Evolutionary conservation across 2,797 vertebrate genomes (phyloP), one percentile per base, ranked within the genome.

Genomic region (Rhinogobio ventralis): DNA sequence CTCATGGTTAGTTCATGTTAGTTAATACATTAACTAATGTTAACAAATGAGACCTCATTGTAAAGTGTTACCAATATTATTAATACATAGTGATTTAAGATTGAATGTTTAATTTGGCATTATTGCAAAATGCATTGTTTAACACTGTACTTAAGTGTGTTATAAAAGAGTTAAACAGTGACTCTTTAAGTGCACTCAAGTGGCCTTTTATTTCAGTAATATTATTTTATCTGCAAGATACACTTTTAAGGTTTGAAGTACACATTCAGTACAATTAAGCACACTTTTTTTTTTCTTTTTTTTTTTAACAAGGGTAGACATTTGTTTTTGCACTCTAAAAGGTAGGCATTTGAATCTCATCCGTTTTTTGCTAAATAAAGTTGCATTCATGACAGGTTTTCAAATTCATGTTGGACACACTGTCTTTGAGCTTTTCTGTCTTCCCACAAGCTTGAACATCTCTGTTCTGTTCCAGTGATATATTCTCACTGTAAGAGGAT

Each of bases 321-420:
- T 66, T 49, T 71, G 10, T 81, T 71, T n/a, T 33, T 45, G 51
- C 17, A 0, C n/a, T 72, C 3, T 60, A 23, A 60, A 62, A 73
- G 17, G n/a, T 57, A 36, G 49, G 20, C 4, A 20, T 73, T 64
- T 82, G 28, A 66, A 20, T 51, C 45, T 8, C 30, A 17, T 33
- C 25, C 30, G 9, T 23, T 23, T 73, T 73, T 36, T 1, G 8
- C 5, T 2, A 74, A 71, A 74, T 74, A 73, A 74, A 39, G 42
- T 33, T 74, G 69, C 39, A 25, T 72, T 30, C 25, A 30, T 39
- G 64, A 10, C 46, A 49, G 42, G 68, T 74, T 33, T 64, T 82
- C 23, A 64, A 7, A 36, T 36, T 73, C 0, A 15, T 67, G 30
- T 55, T 69, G 79, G 49, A 80, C 13, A n/a, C 39, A 15, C 28